Percentiles rank a stretch among this genome's conserved stretches.
Evolutionary conservation across 92 coral and sea anemone genomes (phyloP).

Genomic region (Micromussa lordhowensis): DNA sequence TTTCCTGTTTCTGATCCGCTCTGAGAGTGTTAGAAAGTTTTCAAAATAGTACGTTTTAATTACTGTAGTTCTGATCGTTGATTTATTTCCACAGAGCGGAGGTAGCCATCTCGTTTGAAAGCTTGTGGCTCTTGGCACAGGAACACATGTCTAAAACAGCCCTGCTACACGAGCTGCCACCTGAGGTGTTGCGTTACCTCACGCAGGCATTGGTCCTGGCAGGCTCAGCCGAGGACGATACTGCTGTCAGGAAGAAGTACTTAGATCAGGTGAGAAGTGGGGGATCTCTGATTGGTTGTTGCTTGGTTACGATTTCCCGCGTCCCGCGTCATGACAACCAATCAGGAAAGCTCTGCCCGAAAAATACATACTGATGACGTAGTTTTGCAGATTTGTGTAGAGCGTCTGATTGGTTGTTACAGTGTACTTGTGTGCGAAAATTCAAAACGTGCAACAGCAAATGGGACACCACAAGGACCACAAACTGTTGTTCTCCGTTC

Average conservation of each 20-base stretch:
- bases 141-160: conserved; percentile 84
- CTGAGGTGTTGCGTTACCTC: conserved; percentile 82
- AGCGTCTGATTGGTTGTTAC: too few species aligned
- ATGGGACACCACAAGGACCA: too few species aligned
- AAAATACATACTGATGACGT: too few species aligned
- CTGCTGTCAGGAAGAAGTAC: conserved; percentile 78
- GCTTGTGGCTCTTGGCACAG: conserved; percentile 84
- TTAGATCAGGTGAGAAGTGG: conserved; percentile 79
- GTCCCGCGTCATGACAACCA: too few species aligned
- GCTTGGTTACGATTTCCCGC: too few species aligned
- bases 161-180: conserved; percentile 82
- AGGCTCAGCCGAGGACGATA: conserved; percentile 80
- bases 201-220: conserved; percentile 95
- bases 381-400: too few species aligned
- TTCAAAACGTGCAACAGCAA: neutral
- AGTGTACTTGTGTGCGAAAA: neutral
- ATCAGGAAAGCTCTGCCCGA: too few species aligned
- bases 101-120: conserved; percentile 82
- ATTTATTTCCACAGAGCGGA: conserved; percentile 68
- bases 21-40: neutral
- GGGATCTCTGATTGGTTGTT: too few species aligned
- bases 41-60: neutral
- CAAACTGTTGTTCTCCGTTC: too few species aligned
- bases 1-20: neutral
- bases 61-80: neutral